A percentile compares a stretch with the other conserved stretches of the same genome.
Evolutionary conservation across 1,140 invertebrate species (phyloP).

Genomic region (Aphis craccivora): DNA sequence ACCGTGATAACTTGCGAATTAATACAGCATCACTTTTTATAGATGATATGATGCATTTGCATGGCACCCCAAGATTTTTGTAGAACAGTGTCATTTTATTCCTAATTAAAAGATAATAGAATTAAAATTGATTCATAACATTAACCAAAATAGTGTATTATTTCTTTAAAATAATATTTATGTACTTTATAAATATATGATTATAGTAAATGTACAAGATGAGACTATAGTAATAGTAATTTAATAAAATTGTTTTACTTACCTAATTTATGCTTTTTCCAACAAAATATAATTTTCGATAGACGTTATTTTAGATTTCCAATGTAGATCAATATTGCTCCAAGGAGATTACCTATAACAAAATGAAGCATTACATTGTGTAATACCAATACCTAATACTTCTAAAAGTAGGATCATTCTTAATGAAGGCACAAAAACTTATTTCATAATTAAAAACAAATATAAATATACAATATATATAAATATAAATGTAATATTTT

Average conservation of each 20-base stretch:
- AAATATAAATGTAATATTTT: too few relatives aligned
- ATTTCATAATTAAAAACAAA: too few relatives aligned
- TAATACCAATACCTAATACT: neutral
- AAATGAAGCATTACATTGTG: neutral
- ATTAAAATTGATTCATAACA: neutral
- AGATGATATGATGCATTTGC: conserved; percentile 37
- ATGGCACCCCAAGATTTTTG: neutral
- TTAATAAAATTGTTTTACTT: neutral
- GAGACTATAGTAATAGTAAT: too few relatives aligned
- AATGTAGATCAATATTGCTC: neutral
- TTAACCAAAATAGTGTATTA: neutral
- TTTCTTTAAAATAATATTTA: neutral
- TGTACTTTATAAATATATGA: neutral
- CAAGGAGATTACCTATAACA: neutral
- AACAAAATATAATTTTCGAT: neutral
- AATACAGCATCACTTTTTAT: neutral
- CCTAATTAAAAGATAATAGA: neutral
- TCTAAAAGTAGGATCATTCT: neutral
- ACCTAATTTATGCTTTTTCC: neutral
- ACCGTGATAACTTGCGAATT: neutral
- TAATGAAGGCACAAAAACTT: too few relatives aligned
- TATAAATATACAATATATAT: too few relatives aligned
- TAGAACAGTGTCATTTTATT: conserved; percentile 43
- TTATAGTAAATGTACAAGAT: neutral
- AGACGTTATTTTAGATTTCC: neutral